These are phyloP conservation scores for Schizopygopsis malacanthus DNA, from an alignment of 2,797 vertebrate genomes.

Conservation along the genomic window DNA sequence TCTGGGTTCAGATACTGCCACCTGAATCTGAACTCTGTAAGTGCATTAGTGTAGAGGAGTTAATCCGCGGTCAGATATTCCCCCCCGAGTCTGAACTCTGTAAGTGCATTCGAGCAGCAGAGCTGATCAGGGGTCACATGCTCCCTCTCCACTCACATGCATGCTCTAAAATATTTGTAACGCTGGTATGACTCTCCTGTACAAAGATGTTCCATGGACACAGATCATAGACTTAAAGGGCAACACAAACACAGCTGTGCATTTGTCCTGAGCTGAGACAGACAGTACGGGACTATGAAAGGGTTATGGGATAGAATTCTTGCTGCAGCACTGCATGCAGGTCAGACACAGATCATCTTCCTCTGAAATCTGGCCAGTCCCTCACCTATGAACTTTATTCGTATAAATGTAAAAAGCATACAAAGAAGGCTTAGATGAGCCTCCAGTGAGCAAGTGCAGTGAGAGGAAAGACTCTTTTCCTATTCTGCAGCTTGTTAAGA, in stretches of 20 bases:
- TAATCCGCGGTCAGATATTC: slow-evolving; percentile 41
- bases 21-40: slow-evolving; percentile 32
- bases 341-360: slow-evolving; percentile 34
- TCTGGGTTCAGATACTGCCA: slow-evolving; percentile 39
- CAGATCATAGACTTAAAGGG: slow-evolving; percentile 27
- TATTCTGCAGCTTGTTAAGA: slow-evolving; percentile 48
- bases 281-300: neutral
- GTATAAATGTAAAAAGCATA: slow-evolving; percentile 15
- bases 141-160: slow-evolving; percentile 26
- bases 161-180: slow-evolving; percentile 29
- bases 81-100: slow-evolving; percentile 30
- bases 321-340: neutral
- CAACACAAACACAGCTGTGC: neutral
- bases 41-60: slow-evolving; percentile 40
- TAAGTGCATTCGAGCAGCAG: slow-evolving; percentile 37
- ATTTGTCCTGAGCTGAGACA: neutral
- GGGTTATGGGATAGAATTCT: slow-evolving; percentile 17
- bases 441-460: slow-evolving; percentile 30
- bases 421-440: slow-evolving; percentile 18
- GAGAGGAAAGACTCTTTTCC: slow-evolving; percentile 26
- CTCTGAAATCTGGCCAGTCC: slow-evolving; percentile 20
- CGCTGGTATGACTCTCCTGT: slow-evolving; percentile 24
- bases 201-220: slow-evolving; percentile 26
- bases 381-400: slow-evolving; percentile 31
- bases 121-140: slow-evolving; percentile 38